These are phyloP conservation scores for Drosophila sp. DNA, from an alignment of 1,140 invertebrate species.

Conservation along the genomic window DNA sequence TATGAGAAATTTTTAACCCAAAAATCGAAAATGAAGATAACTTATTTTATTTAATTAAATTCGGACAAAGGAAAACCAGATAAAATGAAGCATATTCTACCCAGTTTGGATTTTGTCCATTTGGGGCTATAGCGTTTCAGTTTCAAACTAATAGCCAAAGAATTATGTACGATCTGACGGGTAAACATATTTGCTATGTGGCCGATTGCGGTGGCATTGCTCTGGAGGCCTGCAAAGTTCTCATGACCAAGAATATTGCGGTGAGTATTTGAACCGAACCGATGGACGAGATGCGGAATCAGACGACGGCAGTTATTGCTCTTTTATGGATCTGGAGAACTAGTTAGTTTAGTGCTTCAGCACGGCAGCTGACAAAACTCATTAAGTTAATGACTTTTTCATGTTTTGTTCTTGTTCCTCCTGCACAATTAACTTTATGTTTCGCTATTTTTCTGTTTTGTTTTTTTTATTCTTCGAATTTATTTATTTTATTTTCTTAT, in stretches of 20 bases:
- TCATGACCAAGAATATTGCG: conserved; percentile 75
- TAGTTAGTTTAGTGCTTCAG: neutral
- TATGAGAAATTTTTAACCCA: conserved; percentile 8
- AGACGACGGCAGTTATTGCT: neutral
- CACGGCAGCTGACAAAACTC: conserved; percentile 34
- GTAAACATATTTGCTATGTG: conserved; percentile 78
- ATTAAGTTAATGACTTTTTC: conserved; percentile 58
- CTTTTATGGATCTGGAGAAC: conserved; percentile 1
- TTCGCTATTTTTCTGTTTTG: neutral
- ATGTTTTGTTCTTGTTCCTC: conserved; percentile 29
- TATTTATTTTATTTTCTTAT: neutral
- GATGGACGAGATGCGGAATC: neutral
- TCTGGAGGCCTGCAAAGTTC: conserved; percentile 73
- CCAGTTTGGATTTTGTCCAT: no score
- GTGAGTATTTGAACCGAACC: conserved; percentile 48
- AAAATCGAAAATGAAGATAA: neutral
- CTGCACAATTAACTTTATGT: conserved; percentile 40
- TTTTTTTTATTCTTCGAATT: neutral
- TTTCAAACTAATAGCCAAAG: conserved; percentile 31
- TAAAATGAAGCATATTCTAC: neutral
- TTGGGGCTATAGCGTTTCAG: conserved; percentile 22
- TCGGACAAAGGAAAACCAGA: neutral
- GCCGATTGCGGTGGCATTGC: conserved; percentile 78
- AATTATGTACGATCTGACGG: conserved; percentile 68
- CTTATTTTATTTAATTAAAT: conserved; percentile 2